Base-by-base conservation (phyloP, 2,888 invertebrate species). In the Gymnosoma rotundatum region DNA sequence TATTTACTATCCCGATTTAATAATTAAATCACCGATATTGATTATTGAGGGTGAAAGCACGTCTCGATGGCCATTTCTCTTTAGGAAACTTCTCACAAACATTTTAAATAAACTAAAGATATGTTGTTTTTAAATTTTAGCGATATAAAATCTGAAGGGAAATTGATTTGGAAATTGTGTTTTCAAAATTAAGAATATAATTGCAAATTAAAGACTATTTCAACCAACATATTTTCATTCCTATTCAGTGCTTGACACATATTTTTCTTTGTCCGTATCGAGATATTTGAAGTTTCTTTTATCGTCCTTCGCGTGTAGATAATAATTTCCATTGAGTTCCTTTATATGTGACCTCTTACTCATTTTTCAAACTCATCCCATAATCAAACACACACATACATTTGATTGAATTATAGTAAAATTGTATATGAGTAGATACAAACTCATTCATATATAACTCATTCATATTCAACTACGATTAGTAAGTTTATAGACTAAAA, bases 241-340 rank as follows among this genome's bases (percentile, higher is more conserved):
- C 12, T 42, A 12, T 42, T 48, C 14, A 48, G 16, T 48, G 38
- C 0, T 12, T n/a, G 10, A 20, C 16, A 42, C 7, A 6, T 36
- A 16, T 50, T 48, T 58, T 79, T 60, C 20, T 21, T 48, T 52
- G 52, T 56, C 70, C 70, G 70, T 82, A 38, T 18, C 4, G 9
- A 5, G 45, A n/a, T 42, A 58, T 32, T 56, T 56, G 61, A 73
- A 74, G 63, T 78, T 56, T 18, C 61, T 73, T 38, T 69, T 74
- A 66, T 38, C 78, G 78, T 74, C 78, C 83, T 78, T 78, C 74
- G 78, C 83, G 78, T 83, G 78, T 69, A 78, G 73, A 83, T 78
- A 83, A 56, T 73, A 83, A 78, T 78, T 78, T 83, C 73, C 69
- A 83, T 83, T 61, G 60, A 45, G 12, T 50, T 74, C 20, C 25